phyloP scores from a whole-genome alignment of 2,797 vertebrate genomes.

The Sebastes cheni region DNA sequence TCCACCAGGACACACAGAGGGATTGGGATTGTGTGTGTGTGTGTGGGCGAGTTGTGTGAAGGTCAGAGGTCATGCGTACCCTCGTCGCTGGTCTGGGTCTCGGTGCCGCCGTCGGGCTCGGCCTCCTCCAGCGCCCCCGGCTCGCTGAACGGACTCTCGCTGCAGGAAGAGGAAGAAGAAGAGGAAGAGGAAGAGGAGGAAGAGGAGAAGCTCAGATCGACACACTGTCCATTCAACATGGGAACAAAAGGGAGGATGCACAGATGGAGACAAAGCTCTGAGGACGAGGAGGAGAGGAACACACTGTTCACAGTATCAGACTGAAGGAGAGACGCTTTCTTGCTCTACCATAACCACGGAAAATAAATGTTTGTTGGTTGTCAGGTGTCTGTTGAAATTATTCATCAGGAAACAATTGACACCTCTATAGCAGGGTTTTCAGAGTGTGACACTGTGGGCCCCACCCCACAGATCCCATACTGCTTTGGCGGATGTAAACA shows the following conservation, averaged over 20 bases:
- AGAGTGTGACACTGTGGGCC: not conserved
- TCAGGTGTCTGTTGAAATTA: not conserved
- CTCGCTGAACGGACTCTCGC: slow-evolving; percentile 98
- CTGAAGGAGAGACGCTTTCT: not conserved
- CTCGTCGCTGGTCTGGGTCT: slow-evolving; percentile 96
- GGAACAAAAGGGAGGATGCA: slow-evolving; percentile 41
- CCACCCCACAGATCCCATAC: not conserved
- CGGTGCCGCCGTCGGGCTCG: slow-evolving; percentile 92
- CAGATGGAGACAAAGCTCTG: slow-evolving; percentile 30
- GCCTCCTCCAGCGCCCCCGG: slow-evolving; percentile 94
- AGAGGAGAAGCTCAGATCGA: not conserved
- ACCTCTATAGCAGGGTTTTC: not conserved
- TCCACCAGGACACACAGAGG: slow-evolving; percentile 45
- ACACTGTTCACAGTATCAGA: not conserved
- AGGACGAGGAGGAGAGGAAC: slow-evolving; percentile 6
- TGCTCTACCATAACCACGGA: not conserved
- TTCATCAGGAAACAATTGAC: not conserved
- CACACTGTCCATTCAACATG: slow-evolving; percentile 31
- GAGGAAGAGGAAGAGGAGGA: not conserved
- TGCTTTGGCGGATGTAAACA: not conserved
- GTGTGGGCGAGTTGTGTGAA: slow-evolving; percentile 49
- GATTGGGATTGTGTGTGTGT: slow-evolving; percentile 14
- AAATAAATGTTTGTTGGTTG: not conserved
- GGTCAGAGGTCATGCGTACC: slow-evolving; percentile 82
- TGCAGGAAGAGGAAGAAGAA: slow-evolving; percentile 59